Conservation (phyloP, 1,140 invertebrate genomes). For the Drosophila willistoni region DNA sequence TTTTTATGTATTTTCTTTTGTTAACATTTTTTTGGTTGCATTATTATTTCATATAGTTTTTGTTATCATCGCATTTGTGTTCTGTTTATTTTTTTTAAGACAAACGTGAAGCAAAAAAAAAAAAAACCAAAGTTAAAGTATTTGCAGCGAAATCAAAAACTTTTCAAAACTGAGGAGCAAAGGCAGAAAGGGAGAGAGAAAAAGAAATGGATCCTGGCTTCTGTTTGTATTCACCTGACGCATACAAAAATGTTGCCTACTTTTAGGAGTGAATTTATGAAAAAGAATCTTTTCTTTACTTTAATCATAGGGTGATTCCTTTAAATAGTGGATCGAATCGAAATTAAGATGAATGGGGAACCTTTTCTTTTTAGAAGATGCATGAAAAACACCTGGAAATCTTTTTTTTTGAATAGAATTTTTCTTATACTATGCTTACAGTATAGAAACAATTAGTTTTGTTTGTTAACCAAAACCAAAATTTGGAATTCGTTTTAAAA, state of each 20-base stretch:
- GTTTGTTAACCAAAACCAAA: constrained; percentile 30
- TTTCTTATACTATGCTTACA: not conserved
- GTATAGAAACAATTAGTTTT: not conserved
- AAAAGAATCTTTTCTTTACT: no score
- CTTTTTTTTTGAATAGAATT: not conserved
- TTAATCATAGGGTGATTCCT: no score
- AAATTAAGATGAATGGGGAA: no score
- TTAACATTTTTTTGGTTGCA: constrained; percentile 16
- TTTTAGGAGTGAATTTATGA: not conserved
- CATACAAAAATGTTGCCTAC: not conserved
- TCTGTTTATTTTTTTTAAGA: constrained; percentile 40
- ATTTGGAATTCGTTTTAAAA: constrained; percentile 14
- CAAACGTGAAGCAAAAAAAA: constrained; percentile 61
- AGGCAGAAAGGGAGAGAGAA: not conserved
- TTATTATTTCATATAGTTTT: constrained; percentile 58
- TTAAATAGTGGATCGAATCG: no score
- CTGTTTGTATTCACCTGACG: not conserved
- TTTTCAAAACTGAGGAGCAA: not conserved
- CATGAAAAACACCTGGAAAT: constrained; percentile 68
- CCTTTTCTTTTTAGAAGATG: constrained; percentile 25
- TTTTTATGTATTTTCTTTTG: constrained; percentile 17
- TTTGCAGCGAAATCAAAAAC: constrained; percentile 13
- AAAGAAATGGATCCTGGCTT: not conserved
- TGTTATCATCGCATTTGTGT: constrained; percentile 65
- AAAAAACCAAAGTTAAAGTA: not conserved